Evolutionary conservation across 1,140 invertebrate species (phyloP).

Genomic region (Leucophenga varia): DNA sequence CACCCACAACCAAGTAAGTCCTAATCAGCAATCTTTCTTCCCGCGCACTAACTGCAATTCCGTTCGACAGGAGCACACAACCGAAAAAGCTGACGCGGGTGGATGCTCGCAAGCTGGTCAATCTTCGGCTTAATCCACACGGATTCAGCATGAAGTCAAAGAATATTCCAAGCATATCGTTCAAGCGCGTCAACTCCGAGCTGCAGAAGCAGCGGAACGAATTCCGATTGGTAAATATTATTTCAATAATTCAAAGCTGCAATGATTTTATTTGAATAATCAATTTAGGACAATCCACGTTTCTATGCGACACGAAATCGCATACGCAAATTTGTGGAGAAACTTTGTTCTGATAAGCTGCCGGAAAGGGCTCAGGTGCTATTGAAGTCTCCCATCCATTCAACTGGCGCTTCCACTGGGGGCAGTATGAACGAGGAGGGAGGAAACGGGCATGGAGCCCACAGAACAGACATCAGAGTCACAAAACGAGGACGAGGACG

Average conservation of each 20-base stretch:
- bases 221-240: slow-evolving; percentile 35
- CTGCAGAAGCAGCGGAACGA: slow-evolving; percentile 32
- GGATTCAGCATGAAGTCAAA: slow-evolving; percentile 33
- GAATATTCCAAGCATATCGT: slow-evolving; percentile 19
- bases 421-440: no score
- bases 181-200: slow-evolving; percentile 27
- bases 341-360: slow-evolving; percentile 38
- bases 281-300: slow-evolving; percentile 30
- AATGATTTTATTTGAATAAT: not conserved
- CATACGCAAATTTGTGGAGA: slow-evolving; percentile 49
- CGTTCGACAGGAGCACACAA: slow-evolving; percentile 12
- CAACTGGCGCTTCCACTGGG: no score
- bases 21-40: no score
- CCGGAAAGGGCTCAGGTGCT: slow-evolving; percentile 24
- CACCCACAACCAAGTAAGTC: no score
- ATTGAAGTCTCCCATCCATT: no score
- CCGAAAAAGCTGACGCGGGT: slow-evolving; percentile 24
- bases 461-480: slow-evolving; percentile 21
- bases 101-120: slow-evolving; percentile 34
- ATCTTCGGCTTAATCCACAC: slow-evolving; percentile 19
- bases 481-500: no score
- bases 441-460: slow-evolving; percentile 29
- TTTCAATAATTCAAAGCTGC: no score
- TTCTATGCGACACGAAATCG: slow-evolving; percentile 48
- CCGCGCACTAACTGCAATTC: no score